phyloP scores from a whole-genome alignment of 1,140 invertebrate species.

The Cheumatopsyche charites region DNA sequence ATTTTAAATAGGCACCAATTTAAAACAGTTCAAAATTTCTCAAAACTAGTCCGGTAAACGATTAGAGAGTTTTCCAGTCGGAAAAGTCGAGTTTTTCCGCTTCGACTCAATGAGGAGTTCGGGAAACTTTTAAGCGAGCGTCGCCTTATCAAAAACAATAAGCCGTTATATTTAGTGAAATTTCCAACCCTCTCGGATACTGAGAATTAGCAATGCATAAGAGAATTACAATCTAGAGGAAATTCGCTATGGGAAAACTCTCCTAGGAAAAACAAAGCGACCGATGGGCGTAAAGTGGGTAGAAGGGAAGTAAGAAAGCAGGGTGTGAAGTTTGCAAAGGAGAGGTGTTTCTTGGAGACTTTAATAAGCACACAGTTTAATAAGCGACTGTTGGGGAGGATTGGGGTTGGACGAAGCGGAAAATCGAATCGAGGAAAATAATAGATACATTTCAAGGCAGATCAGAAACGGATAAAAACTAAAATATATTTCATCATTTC shows the following conservation, averaged over 20 bases:
- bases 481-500: too few relatives aligned
- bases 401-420: conserved; percentile 22
- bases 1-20: not conserved
- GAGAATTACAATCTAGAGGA: conserved; percentile 47
- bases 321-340: conserved; percentile 40
- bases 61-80: not conserved
- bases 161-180: conserved; percentile 48
- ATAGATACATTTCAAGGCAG: not conserved
- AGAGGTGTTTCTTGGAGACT: conserved; percentile 47
- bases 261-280: not conserved
- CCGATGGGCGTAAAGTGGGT: conserved; percentile 42
- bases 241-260: not conserved
- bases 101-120: conserved; percentile 43
- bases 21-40: not conserved
- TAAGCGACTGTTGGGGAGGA: conserved; percentile 19
- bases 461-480: too few relatives aligned
- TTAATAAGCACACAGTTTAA: conserved; percentile 41
- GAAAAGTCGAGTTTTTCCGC: conserved; percentile 23
- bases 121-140: conserved; percentile 37
- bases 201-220: conserved; percentile 49
- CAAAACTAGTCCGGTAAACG: not conserved
- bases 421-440: conserved; percentile 31
- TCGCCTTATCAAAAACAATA: conserved; percentile 49
- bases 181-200: conserved; percentile 42
- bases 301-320: conserved; percentile 37